These are phyloP conservation scores for Chaunax sp. DNA, from an alignment of 2,797 vertebrate genomes.

Conservation along the genomic window DNA sequence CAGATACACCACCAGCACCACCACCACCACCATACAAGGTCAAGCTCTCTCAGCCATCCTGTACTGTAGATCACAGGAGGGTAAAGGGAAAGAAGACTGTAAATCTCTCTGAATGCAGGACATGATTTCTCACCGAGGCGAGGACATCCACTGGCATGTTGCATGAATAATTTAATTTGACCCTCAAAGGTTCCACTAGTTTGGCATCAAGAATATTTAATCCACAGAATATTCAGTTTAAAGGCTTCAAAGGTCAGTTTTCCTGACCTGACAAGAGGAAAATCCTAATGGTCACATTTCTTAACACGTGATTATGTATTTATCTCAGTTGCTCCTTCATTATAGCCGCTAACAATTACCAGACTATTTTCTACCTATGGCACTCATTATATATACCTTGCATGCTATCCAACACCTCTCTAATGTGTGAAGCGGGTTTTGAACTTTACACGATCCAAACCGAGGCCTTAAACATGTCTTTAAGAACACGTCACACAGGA, in stretches of 20 bases:
- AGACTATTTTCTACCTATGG: no score
- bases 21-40: conserved; percentile 69
- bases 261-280: neutral
- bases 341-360: no score
- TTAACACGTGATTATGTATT: no score
- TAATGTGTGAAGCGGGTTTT: neutral
- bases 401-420: no score
- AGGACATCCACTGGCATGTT: neutral
- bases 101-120: conserved; percentile 5
- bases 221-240: no score
- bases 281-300: no score
- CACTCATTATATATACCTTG: no score
- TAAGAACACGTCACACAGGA: conserved; percentile 23
- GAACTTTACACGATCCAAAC: conserved; percentile 10
- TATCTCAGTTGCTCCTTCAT: no score
- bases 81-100: neutral
- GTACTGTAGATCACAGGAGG: conserved; percentile 15
- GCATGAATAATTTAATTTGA: conserved; percentile 22
- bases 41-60: conserved; percentile 43
- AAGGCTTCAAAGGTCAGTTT: neutral
- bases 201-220: neutral
- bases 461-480: neutral
- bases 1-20: neutral
- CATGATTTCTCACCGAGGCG: conserved; percentile 22
- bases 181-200: conserved; percentile 4